Base-by-base conservation (phyloP, 2,797 vertebrate species). In the Nyctibius grandis region DNA sequence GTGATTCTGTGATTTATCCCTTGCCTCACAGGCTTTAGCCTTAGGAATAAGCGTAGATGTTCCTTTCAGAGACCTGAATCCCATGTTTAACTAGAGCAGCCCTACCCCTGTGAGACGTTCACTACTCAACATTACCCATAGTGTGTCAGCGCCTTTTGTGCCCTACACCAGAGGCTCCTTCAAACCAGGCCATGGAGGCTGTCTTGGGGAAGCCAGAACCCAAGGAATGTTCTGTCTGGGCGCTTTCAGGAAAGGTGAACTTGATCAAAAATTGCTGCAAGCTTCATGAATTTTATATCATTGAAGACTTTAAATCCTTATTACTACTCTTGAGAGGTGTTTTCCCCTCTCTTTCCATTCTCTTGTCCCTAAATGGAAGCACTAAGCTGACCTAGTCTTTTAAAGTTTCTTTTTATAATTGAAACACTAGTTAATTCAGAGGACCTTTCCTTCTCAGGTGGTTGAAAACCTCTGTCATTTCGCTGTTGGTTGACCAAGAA, bases 21-120 rank as follows among this genome's bases (percentile, higher is more conserved):
- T 61, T 61, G 53, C 29, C 77, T 50, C 2, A 1, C 20, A 54
- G 61, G 45, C 42, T 65, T 54, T 34, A 54, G 40, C 29, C 9
- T 5, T 45, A 36, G 65, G 54, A 50, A 56, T 34, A 36, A 73
- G 40, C 0, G 5, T 5, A 11, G 44, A 23, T 47, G 22, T 26
- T 74, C 61, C 50, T 63, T 69, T 50, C 34, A 33, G 50, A 51
- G 74, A 15, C 44, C 25, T 12, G 6, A 28, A 31, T 76, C 21
- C 23, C 47, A 31, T 16, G 26, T 40, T 34, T 56, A 63, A 29
- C 36, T 33, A 12, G 29, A 48, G 40, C 59, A 31, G 15, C 13
- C 29, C 36, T 40, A 4, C 6, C 7, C 2, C 12, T 11, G 13
- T 34, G 63, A 45, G 64, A 22, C 0, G 1, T 51, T 54, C 16